Conservation (phyloP, 35 echinoderm and acorn worm genomes). For the Heliocidaris erythrogramma region DNA sequence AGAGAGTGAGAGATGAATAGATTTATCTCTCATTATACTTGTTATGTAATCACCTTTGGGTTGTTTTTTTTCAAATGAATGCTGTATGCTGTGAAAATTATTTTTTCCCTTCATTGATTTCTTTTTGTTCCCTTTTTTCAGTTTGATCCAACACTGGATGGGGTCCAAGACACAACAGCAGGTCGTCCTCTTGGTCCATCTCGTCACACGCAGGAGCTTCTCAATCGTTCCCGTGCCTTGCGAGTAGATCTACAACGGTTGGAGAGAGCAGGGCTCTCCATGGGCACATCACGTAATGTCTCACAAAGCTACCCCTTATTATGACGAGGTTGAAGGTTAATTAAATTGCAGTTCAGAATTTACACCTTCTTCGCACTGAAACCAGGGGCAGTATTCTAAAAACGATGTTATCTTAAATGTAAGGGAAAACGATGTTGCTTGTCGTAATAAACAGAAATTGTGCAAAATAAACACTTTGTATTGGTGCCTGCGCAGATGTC, state of each 20-base stretch:
- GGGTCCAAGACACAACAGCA: slow-evolving; percentile 18
- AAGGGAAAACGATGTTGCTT: no score
- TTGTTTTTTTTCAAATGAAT: no score
- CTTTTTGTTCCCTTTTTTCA: not conserved
- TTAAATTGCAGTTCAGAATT: no score
- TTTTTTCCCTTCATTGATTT: not conserved
- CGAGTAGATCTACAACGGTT: slow-evolving; percentile 58
- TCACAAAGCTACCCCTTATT: not conserved
- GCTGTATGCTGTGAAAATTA: no score
- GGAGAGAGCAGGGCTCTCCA: slow-evolving; percentile 53
- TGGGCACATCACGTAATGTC: not conserved
- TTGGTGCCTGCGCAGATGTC: no score
- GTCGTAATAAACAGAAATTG: no score
- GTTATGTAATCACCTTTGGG: not conserved
- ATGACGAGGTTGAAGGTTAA: not conserved
- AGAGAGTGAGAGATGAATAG: not conserved
- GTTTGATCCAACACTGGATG: slow-evolving; percentile 37
- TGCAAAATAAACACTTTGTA: no score
- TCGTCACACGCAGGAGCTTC: slow-evolving; percentile 53
- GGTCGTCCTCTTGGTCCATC: slow-evolving; percentile 40
- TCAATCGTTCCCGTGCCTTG: slow-evolving; percentile 63
- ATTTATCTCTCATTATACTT: not conserved
- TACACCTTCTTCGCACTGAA: no score
- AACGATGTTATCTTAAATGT: not conserved
- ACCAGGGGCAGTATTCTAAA: no score